Evolutionary conservation across 2,113 vertebrate species (phyloP), one percentile per base, ranked within the genome.

Genomic region (Plecturocebus donacophilus): DNA sequence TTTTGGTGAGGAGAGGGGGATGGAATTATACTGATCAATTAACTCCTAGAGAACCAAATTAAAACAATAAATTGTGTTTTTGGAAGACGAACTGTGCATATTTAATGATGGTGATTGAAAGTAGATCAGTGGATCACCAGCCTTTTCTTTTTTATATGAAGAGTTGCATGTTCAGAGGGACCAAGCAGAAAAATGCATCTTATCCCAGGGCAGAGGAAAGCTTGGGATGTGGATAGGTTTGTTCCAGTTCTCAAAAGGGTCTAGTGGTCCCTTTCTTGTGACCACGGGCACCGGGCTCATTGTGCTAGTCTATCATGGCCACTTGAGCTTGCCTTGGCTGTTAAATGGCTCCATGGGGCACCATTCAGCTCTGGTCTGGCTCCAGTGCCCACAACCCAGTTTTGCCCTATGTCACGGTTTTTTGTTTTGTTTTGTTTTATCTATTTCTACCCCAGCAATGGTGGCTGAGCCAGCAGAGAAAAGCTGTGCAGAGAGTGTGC

Each of bases 401-500:
- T 68, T 77, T 82, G 14, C 90, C 32, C 1, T 4, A 75, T 81
- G 16, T 94, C 90, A 30, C 9, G 12, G 68, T 66, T 3, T 0
- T 58, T 82, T 96, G 64, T 92, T 45, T 45, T 45, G 8, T 45
- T 42, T 42, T 42, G 5, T n/a, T n/a, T n/a, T n/a, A 42, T 42
- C 71, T 96, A 0, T 98, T 92, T 96, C 52, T 80, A 4, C 75
- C 90, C 19, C 97, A 99, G 99, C 97, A 2, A 98, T 97, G 64
- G 99, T 99, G 21, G 98, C 97, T 2, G 99, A 99, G 97, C 98
- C 98, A 6, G 99, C 99, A 0, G 99, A 99, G 97, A 98, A 98
- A 86, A 99, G 98, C 98, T 99, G 99, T 87, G 84, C 94, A 0
- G 99, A 99, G 96, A 98, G 97, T 0, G 99, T 99, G 54, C 99